These are phyloP conservation scores for Mimumesa dahlbomi DNA, from an alignment of 2,888 invertebrate species.

Conservation along the genomic window DNA sequence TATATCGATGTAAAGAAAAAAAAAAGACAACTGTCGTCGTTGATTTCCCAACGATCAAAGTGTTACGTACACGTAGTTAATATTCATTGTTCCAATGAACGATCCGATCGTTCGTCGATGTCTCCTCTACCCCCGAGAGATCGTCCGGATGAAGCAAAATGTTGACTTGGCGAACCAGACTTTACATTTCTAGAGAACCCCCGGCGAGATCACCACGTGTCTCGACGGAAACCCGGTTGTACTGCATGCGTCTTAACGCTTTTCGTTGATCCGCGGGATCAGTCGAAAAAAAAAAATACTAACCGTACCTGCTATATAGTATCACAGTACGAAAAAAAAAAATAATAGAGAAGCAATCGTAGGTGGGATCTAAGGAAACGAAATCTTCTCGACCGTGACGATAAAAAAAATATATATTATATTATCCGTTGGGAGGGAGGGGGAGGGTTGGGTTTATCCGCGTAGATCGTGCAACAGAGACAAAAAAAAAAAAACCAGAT, in stretches of 20 bases:
- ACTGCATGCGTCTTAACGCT: constrained; percentile 59
- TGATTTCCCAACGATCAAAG: too few relatives aligned
- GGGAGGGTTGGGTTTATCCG: too few relatives aligned
- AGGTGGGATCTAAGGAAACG: constrained; percentile 79
- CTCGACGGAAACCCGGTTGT: constrained; percentile 22
- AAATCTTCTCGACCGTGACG: constrained; percentile 44
- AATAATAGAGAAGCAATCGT: constrained; percentile 73
- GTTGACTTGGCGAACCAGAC: constrained; percentile 43
- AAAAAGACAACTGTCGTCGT: too few relatives aligned
- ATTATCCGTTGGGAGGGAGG: too few relatives aligned
- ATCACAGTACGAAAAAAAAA: constrained; percentile 57
- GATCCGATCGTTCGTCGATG: too few relatives aligned
- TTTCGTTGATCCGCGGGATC: constrained; percentile 50
- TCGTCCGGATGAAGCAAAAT: constrained; percentile 33
- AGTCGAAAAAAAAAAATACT: constrained; percentile 43
- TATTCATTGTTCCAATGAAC: too few relatives aligned
- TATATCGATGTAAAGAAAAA: too few relatives aligned
- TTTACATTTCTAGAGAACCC: constrained; percentile 10
- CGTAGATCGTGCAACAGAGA: too few relatives aligned
- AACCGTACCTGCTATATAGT: constrained; percentile 59
- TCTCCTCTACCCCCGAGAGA: not conserved
- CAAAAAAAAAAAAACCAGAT: too few relatives aligned
- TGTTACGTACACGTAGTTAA: too few relatives aligned
- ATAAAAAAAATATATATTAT: too few relatives aligned
- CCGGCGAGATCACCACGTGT: constrained; percentile 2